phyloP scores from a whole-genome alignment of 2,797 vertebrate genomes.

The Hemibagrus guttatus region DNA sequence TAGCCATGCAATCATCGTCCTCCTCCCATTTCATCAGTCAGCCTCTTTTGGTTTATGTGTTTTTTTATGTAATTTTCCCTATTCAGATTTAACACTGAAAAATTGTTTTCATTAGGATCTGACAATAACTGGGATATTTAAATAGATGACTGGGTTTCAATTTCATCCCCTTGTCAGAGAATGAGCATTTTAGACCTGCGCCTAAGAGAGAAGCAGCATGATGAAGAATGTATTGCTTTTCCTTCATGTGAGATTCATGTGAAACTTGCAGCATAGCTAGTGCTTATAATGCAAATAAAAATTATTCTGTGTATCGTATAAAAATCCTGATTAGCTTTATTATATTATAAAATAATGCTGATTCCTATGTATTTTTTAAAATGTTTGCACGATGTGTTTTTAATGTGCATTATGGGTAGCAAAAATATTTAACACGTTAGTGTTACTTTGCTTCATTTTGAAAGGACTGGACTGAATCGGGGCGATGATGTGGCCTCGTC shows the following conservation, averaged over 20 bases:
- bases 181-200: slow-evolving; percentile 37
- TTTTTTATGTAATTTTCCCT: slow-evolving; percentile 64
- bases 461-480: not conserved
- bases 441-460: not conserved
- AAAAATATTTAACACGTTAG: not conserved
- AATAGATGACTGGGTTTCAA: slow-evolving; percentile 76
- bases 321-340: not conserved
- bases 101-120: slow-evolving; percentile 76
- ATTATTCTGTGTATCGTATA: not conserved
- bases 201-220: slow-evolving; percentile 37
- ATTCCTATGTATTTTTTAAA: not conserved
- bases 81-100: slow-evolving; percentile 73
- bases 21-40: slow-evolving; percentile 64
- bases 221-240: slow-evolving; percentile 29
- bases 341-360: not conserved
- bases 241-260: slow-evolving; percentile 8
- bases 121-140: slow-evolving; percentile 76
- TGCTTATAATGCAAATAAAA: not conserved
- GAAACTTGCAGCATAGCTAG: not conserved
- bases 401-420: not conserved
- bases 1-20: slow-evolving; percentile 45
- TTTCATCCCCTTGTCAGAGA: slow-evolving; percentile 66
- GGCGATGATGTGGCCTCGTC: not conserved
- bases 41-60: slow-evolving; percentile 69
- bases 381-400: not conserved